These are phyloP conservation scores for Oryctes rhinoceros DNA, from an alignment of 1,140 invertebrate genomes.

Conservation along the genomic window DNA sequence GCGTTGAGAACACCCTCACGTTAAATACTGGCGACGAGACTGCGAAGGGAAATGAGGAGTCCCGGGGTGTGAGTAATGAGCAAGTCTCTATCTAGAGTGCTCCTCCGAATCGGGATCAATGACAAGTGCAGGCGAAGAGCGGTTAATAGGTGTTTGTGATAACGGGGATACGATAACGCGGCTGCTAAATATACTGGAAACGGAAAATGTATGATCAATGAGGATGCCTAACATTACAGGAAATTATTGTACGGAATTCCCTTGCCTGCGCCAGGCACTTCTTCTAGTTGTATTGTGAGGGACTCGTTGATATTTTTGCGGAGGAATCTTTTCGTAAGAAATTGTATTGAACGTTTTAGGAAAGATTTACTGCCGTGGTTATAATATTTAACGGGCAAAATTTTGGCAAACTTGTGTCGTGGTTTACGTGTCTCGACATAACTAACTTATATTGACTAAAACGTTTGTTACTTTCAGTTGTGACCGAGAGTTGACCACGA, in stretches of 20 bases:
- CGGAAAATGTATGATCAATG: conserved; percentile 62
- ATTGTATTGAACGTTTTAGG: no score
- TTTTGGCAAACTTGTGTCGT: no score
- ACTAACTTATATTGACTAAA: no score
- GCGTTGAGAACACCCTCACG: conserved; percentile 43
- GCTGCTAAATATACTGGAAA: conserved; percentile 60
- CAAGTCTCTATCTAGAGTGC: conserved; percentile 59
- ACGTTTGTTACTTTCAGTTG: no score
- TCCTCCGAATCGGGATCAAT: conserved; percentile 57
- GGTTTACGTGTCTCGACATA: no score
- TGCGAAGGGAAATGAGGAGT: conserved; percentile 49
- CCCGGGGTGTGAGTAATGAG: conserved; percentile 59
- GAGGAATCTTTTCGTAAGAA: no score
- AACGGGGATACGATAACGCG: conserved; percentile 59
- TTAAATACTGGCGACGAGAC: conserved; percentile 48
- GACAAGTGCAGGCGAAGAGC: conserved; percentile 61
- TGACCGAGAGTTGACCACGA: no score
- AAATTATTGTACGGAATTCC: conserved; percentile 52
- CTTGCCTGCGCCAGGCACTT: background rate
- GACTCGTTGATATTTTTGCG: no score
- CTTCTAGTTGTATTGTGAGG: no score
- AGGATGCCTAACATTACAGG: conserved; percentile 57
- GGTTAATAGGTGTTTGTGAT: conserved; percentile 62
- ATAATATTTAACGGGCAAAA: no score
- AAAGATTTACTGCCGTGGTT: no score